Evolutionary conservation across 2,113 vertebrate genomes (phyloP), one percentile per base, ranked within the genome.

Genomic region (Amphiprion ocellaris): DNA sequence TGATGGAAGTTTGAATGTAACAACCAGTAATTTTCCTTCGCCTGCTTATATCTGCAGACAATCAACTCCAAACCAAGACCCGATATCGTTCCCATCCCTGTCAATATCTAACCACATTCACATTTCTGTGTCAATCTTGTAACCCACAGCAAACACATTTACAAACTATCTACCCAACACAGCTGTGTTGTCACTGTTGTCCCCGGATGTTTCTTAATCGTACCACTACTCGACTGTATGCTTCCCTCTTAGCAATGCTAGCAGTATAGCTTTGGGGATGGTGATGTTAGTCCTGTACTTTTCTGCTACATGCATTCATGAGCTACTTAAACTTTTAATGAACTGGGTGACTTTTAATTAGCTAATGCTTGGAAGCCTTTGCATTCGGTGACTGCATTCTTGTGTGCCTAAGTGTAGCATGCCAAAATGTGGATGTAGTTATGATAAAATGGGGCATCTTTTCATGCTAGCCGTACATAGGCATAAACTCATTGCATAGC

Each of bases 1-100:
- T 65, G 75, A 85, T 73, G 54, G 81, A 83, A 61, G 68, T 64
- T 59, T 68, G 33, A 85, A 64, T 24, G 11, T 30, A 80, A 70
- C 64, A 80, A 88, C 63, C 67, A 39, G 79, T 72, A 49, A 74
- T 92, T 89, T 89, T 70, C 77, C 47, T 59, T 53, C 71, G 60
- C 12, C 44, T 11, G 24, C 62, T 77, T 47, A 52, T 47, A 74
- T 83, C 67, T 2, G 1, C 72, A 75, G 14, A 61, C 54, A 70
- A 54, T 47, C 49, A 60, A 39, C 39, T 23, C 37, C 21, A 87
- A 71, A 73, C 74, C 53, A 33, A 58, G 33, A 70, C 54, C 61
- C 54, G 74, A 53, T 41, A 75, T 58, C 30, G 74, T 71, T 63
- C 62, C 49, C 58, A 49, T 68, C 24, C 41, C 37, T 70, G 39